A percentile compares a stretch with the other conserved stretches of the same genome.
These are phyloP conservation scores for Arge pagana DNA, from an alignment of 2,888 invertebrate genomes.

Conservation along the genomic window DNA sequence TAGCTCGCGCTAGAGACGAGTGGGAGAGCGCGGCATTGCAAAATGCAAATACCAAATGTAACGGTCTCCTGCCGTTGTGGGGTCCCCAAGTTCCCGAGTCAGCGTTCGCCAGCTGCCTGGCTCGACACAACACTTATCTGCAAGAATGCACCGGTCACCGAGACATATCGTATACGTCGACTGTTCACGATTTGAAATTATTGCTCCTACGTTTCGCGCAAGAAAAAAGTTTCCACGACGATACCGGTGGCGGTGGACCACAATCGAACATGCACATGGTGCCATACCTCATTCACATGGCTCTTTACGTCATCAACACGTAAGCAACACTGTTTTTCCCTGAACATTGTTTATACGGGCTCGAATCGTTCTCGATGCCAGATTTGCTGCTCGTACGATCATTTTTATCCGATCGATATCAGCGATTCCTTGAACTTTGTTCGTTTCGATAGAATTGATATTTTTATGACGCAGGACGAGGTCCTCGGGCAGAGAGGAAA, in stretches of 20 bases:
- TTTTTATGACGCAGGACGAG: constrained; percentile 75
- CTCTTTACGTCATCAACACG: constrained; percentile 92
- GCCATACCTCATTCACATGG: constrained; percentile 92
- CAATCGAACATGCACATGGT: constrained; percentile 97
- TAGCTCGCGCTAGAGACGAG: constrained; percentile 76
- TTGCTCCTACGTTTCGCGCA: constrained; percentile 86
- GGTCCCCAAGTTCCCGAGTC: constrained; percentile 93
- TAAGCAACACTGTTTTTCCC: constrained; percentile 55
- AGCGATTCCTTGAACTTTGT: too few species aligned
- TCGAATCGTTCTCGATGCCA: too few species aligned
- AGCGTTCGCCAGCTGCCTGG: constrained; percentile 90
- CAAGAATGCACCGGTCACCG: constrained; percentile 74
- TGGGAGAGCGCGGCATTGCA: constrained; percentile 98
- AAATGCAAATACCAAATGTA: constrained; percentile 97
- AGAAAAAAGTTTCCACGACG: constrained; percentile 95
- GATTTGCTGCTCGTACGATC: too few species aligned
- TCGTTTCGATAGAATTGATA: too few species aligned
- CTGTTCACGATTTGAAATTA: constrained; percentile 92
- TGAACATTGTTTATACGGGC: constrained; percentile 3
- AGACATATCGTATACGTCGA: constrained; percentile 79
- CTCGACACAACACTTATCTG: constrained; percentile 87
- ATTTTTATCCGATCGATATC: too few species aligned
- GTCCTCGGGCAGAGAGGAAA: constrained; percentile 77
- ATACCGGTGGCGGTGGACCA: constrained; percentile 95
- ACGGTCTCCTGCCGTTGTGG: constrained; percentile 95